phyloP scores from a whole-genome alignment of 2,797 vertebrate species.

The Tragelaphus eurycerus region DNA sequence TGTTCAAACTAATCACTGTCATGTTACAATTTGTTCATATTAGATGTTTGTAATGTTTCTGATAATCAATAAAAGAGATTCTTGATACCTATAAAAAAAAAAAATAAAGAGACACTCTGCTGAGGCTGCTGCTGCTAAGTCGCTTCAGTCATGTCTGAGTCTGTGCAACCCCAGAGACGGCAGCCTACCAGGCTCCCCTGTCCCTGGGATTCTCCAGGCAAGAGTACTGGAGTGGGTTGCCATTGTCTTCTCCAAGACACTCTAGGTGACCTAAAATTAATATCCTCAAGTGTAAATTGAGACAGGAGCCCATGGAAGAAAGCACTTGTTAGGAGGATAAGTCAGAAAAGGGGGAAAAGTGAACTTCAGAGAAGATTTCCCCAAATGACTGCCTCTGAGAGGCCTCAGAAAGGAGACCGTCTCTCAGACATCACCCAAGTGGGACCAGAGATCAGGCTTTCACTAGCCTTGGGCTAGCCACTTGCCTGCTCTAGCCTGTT shows the following conservation, averaged over 20 bases:
- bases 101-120: background rate
- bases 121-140: no score
- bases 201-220: no score
- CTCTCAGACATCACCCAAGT: fast-evolving
- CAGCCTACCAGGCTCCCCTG: no score
- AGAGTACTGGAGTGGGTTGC: no score
- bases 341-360: background rate
- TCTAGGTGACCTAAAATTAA: background rate
- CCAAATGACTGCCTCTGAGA: background rate
- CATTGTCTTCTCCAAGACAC: background rate
- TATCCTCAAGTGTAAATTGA: background rate
- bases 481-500: background rate
- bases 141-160: no score
- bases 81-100: no score
- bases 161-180: no score
- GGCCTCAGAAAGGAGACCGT: background rate
- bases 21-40: no score
- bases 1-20: no score
- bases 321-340: background rate
- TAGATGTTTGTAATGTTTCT: no score
- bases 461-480: background rate
- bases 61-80: no score
- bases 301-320: background rate
- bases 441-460: background rate
- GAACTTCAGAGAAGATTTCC: background rate